Conservation (phyloP, 1,140 invertebrate genomes). For the Aphaenogaster ashmeadi region DNA sequence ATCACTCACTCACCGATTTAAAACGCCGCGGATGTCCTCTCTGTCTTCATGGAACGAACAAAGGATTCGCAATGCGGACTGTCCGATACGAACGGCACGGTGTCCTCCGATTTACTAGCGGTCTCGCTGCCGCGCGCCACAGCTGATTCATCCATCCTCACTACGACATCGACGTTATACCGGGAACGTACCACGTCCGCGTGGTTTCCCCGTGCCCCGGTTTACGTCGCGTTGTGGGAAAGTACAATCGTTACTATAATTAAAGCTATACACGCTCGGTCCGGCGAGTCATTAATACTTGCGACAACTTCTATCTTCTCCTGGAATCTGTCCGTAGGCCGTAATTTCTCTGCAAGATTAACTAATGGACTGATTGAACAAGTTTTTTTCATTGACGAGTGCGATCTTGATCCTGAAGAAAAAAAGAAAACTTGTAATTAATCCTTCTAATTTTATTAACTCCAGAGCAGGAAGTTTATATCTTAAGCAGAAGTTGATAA, state of each 20-base stretch:
- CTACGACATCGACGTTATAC: not conserved
- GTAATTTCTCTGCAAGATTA: not conserved
- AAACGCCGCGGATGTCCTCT: not conserved
- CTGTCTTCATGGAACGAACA: not conserved
- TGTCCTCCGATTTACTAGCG: not conserved
- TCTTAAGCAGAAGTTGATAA: too few species aligned
- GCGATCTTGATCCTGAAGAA: not conserved
- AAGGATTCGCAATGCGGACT: not conserved
- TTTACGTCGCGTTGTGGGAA: not conserved
- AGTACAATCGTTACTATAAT: slow-evolving; percentile 1
- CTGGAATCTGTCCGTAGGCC: not conserved
- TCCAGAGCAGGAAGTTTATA: too few species aligned
- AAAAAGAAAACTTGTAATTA: not conserved
- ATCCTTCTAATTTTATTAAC: not conserved
- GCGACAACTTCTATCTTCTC: not conserved
- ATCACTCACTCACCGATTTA: not conserved
- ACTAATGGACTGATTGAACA: not conserved
- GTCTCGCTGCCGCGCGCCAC: not conserved
- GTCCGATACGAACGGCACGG: not conserved
- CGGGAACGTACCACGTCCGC: slow-evolving; percentile 22
- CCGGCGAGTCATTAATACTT: not conserved
- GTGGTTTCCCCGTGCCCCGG: slow-evolving; percentile 11
- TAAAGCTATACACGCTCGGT: not conserved
- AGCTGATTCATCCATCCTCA: slow-evolving; percentile 44
- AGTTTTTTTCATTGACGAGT: not conserved